phyloP scores from a whole-genome alignment of 1,140 invertebrate genomes.

The Solenopsis fugax region DNA sequence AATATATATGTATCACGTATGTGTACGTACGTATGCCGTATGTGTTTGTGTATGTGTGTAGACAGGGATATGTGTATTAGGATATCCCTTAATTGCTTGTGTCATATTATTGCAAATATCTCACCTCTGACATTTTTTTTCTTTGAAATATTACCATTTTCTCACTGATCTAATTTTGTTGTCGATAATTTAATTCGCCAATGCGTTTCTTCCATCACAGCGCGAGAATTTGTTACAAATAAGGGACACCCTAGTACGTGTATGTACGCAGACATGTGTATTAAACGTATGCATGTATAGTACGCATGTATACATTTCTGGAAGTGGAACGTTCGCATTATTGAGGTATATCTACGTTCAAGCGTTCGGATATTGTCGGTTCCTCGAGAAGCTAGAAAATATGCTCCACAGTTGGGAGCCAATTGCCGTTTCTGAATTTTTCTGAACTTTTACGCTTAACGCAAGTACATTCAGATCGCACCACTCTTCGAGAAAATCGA shows the following conservation, averaged over 20 bases:
- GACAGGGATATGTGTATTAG: neutral
- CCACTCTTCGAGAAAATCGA: conserved; percentile 27
- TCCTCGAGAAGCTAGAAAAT: conserved; percentile 60
- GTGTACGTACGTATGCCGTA: conserved; percentile 29
- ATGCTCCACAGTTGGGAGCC: conserved; percentile 35
- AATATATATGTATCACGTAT: conserved; percentile 58
- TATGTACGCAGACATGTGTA: conserved; percentile 21
- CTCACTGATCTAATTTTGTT: neutral
- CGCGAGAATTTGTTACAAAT: neutral
- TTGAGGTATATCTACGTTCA: conserved; percentile 62
- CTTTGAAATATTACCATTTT: neutral
- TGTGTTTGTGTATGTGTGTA: neutral
- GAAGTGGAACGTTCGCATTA: conserved; percentile 62
- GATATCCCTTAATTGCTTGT: conserved; percentile 25
- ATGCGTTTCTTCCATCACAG: neutral
- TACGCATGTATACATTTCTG: conserved; percentile 52
- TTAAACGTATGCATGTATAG: conserved; percentile 1
- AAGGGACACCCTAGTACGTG: conserved; percentile 36
- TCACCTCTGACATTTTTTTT: neutral
- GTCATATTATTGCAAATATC: neutral
- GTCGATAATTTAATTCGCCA: neutral
- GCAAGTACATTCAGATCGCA: conserved; percentile 39
- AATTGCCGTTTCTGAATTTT: conserved; percentile 43
- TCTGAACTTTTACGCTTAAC: conserved; percentile 39
- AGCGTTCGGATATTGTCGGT: conserved; percentile 63